A percentile compares a stretch with the other conserved stretches of the same genome.
Conservation (phyloP, 2,888 invertebrate genomes). For the Piscicola geometra region DNA sequence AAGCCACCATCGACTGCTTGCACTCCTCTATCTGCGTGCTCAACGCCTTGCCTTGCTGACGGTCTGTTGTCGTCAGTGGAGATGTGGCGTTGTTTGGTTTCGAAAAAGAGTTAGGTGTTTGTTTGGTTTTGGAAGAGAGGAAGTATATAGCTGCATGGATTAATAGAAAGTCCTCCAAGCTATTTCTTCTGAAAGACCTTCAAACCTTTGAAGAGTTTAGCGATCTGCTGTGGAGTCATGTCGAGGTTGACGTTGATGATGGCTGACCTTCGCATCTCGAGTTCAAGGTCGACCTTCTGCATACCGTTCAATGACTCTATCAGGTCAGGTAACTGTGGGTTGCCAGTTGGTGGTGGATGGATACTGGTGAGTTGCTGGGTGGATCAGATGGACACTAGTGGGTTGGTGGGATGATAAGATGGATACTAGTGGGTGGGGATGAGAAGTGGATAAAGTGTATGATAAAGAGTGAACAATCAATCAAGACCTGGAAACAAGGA, state of each 20-base stretch:
- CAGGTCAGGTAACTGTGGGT: slow-evolving; percentile 13
- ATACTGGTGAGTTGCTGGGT: too few species aligned
- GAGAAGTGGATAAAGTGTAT: too few species aligned
- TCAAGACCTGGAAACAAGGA: slow-evolving; percentile 58
- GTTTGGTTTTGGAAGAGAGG: too few species aligned
- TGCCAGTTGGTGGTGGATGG: too few species aligned
- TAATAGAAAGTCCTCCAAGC: too few species aligned
- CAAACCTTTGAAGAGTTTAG: slow-evolving; percentile 68
- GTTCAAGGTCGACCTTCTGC: slow-evolving; percentile 62
- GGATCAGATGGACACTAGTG: too few species aligned
- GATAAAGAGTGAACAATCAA: slow-evolving; percentile 1
- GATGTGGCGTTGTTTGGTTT: background rate
- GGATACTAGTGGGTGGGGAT: too few species aligned
- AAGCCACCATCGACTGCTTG: slow-evolving; percentile 72
- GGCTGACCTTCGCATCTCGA: slow-evolving; percentile 68
- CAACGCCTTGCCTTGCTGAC: slow-evolving; percentile 78
- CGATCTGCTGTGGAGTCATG: slow-evolving; percentile 63
- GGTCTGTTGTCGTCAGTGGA: slow-evolving; percentile 61
- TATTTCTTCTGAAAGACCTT: too few species aligned
- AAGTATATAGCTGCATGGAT: too few species aligned
- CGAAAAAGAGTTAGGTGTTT: too few species aligned
- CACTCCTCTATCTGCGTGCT: slow-evolving; percentile 81
- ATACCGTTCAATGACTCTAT: slow-evolving; percentile 24
- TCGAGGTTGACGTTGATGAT: slow-evolving; percentile 73
- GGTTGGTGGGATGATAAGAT: too few species aligned